These are phyloP conservation scores for Coenonympha glycerion DNA, from an alignment of 2,888 invertebrate genomes.

Conservation along the genomic window DNA sequence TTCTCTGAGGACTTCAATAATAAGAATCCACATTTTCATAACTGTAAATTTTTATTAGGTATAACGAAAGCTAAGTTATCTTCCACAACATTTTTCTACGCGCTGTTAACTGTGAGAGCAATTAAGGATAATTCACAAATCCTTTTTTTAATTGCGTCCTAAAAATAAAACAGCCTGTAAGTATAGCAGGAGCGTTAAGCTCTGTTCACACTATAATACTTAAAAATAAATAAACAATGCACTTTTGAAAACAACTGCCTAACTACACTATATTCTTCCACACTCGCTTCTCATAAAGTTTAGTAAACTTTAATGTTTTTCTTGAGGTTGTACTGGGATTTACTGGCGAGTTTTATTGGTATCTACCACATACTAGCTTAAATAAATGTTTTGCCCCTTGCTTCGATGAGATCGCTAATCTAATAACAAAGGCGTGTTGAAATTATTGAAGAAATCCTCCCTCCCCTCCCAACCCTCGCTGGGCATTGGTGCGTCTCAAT, in stretches of 20 bases:
- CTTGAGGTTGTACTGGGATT: too few relatives aligned
- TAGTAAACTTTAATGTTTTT: too few relatives aligned
- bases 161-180: slow-evolving; percentile 46
- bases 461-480: too few relatives aligned
- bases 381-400: too few relatives aligned
- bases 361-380: too few relatives aligned
- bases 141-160: slow-evolving; percentile 18
- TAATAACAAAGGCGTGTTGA: too few relatives aligned
- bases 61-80: slow-evolving; percentile 19
- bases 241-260: neutral
- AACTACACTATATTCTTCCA: neutral
- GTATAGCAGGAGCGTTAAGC: slow-evolving; percentile 18
- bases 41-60: slow-evolving; percentile 14
- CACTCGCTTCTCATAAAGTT: neutral
- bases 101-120: slow-evolving; percentile 6
- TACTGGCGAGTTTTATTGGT: too few relatives aligned
- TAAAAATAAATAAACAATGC: neutral
- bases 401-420: too few relatives aligned
- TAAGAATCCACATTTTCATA: neutral
- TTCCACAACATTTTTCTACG: slow-evolving; percentile 9
- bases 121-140: slow-evolving; percentile 22
- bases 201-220: slow-evolving; percentile 2
- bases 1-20: neutral
- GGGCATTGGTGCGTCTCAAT: too few relatives aligned
- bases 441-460: too few relatives aligned